Conservation (phyloP, 2,888 invertebrate species). For the Uloborus plumipes region DNA sequence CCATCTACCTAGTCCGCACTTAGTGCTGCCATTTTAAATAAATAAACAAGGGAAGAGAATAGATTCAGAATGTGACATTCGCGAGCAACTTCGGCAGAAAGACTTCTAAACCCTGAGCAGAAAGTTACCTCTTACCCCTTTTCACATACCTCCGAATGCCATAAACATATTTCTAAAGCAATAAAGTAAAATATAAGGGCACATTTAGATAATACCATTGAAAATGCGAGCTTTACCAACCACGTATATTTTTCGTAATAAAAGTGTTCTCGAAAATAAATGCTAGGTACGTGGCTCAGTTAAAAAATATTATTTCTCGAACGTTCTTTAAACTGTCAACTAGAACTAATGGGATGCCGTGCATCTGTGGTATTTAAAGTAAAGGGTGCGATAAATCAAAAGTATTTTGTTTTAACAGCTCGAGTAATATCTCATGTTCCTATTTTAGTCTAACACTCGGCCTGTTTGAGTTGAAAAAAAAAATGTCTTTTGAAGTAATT, state of each 20-base stretch:
- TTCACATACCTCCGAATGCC: conserved; percentile 32
- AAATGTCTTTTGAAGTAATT: too few species aligned
- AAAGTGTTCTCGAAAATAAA: conserved; percentile 56
- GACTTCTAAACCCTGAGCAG: neutral
- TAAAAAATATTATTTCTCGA: too few species aligned
- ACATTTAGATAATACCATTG: conserved; percentile 56
- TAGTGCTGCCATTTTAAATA: neutral
- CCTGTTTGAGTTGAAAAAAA: too few species aligned
- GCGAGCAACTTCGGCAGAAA: conserved; percentile 17
- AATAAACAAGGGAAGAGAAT: conserved; percentile 7
- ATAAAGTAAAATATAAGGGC: conserved; percentile 59
- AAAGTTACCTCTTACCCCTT: neutral
- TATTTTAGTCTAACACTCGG: too few species aligned
- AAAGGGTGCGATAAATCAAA: conserved; percentile 28
- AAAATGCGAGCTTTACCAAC: conserved; percentile 11
- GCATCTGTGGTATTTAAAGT: conserved; percentile 40
- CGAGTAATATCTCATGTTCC: too few species aligned
- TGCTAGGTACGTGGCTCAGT: conserved; percentile 30
- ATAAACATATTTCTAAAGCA: conserved; percentile 54
- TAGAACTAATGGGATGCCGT: conserved; percentile 3
- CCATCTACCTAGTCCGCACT: neutral
- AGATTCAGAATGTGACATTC: neutral
- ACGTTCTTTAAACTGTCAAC: conserved; percentile 21
- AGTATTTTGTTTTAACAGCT: too few species aligned
- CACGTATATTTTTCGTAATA: conserved; percentile 51